Evolutionary conservation across 2,797 vertebrate genomes (phyloP).

Genomic region (Neosilurus mollespiculum): DNA sequence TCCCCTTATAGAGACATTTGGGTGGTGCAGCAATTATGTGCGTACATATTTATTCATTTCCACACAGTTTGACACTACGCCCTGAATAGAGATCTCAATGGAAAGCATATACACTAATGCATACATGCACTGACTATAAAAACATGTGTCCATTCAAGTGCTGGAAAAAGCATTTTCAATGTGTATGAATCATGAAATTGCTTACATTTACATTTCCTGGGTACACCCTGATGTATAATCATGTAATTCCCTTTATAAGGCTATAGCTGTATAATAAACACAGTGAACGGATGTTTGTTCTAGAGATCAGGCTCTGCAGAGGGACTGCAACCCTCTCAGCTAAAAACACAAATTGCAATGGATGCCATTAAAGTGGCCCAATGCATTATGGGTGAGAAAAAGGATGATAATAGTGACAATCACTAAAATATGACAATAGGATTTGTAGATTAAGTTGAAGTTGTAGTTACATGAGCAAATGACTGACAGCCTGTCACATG

Average conservation of each 20-base stretch:
- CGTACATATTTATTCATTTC: constrained; percentile 43
- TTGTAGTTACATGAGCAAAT: not conserved
- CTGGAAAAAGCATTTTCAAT: not conserved
- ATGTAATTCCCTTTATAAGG: not conserved
- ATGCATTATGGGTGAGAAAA: no score
- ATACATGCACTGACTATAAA: not conserved
- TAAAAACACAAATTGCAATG: no score
- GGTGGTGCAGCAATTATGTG: not conserved
- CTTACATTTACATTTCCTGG: not conserved
- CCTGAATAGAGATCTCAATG: constrained; percentile 61
- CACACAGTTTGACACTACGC: constrained; percentile 54
- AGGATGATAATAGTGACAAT: no score
- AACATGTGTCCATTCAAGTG: not conserved
- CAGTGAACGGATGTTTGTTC: no score
- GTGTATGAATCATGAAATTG: not conserved
- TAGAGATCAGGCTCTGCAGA: no score
- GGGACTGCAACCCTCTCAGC: no score
- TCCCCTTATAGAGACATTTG: not conserved
- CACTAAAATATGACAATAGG: not conserved
- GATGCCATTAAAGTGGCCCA: no score
- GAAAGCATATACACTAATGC: constrained; percentile 44
- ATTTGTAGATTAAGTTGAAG: not conserved
- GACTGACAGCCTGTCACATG: not conserved
- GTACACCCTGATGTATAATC: not conserved
- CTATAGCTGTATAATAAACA: not conserved